These are phyloP conservation scores for Aethes cnicana DNA, from an alignment of 2,888 invertebrate genomes.

Conservation along the genomic window DNA sequence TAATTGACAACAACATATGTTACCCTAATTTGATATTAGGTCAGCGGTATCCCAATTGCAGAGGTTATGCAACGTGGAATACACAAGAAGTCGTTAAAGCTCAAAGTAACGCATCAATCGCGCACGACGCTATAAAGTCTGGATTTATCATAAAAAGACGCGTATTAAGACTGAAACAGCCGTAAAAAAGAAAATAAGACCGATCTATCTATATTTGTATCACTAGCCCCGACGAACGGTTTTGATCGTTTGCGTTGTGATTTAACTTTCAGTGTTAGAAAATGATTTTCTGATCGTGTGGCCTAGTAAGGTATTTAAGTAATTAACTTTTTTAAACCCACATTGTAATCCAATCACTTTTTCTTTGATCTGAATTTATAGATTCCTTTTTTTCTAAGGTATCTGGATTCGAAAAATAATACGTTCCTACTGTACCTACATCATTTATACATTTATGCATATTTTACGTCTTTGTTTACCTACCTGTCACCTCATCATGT, in stretches of 20 bases:
- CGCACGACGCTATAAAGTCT: conserved; percentile 60
- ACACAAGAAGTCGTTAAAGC: conserved; percentile 21
- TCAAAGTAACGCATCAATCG: conserved; percentile 51
- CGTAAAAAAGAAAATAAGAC: conserved; percentile 76
- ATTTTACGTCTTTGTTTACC: no score
- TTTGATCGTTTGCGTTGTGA: conserved; percentile 60
- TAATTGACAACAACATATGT: conserved; percentile 16
- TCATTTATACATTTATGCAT: no score
- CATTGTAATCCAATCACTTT: no score
- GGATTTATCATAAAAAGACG: conserved; percentile 77
- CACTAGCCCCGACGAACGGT: conserved; percentile 36
- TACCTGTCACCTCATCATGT: background rate
- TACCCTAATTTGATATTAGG: conserved; percentile 25
- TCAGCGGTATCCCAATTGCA: conserved; percentile 21
- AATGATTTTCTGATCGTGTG: no score
- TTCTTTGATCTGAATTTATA: no score
- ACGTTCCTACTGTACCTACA: no score
- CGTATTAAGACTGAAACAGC: conserved; percentile 72
- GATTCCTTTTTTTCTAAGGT: background rate
- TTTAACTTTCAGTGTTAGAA: no score
- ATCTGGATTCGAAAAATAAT: background rate
- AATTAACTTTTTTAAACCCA: no score
- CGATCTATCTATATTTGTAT: conserved; percentile 71
- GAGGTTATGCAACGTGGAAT: conserved; percentile 24
- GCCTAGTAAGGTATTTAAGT: no score